Base-by-base conservation (phyloP, 2,797 vertebrate genomes). In the Pangasius mekongensis region DNA sequence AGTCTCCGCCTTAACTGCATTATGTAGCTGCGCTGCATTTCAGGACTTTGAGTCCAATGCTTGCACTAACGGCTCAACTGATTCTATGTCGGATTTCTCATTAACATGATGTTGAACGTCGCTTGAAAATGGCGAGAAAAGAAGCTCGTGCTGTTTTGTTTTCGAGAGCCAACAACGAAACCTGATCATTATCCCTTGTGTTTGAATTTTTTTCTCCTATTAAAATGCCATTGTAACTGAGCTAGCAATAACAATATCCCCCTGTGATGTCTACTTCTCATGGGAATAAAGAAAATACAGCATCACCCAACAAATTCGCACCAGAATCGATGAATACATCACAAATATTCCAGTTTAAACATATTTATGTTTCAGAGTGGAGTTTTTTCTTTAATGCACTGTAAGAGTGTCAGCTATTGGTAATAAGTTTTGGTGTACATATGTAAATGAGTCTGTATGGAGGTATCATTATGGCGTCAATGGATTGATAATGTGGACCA, bases 281-380 rank as follows among this genome's bases (percentile, higher is more conserved):
- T 27, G 22, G 60, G 60, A 62, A 62, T 62, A 62, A 62, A 66
- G 62, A 30, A 66, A 66, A 66, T 66, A n/a, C 64, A 66, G n/a
- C 7, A 62, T 62, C 60, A 62, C 27, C 7, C 27, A 66, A 27
- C 11, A n/a, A n/a, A 66, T 30, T 5, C n/a, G 27, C 60, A 62
- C 24, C 62, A 64, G 27, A 64, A 64, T 64, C 10, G 5, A n/a
- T 64, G 20, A 60, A 60, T 22, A 60, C 1, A 60, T 60, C 5
- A 22, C 5, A 22, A 62, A 62, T 11, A 62, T 10, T 22, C 22
- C 20, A 22, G 6, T 60, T 6, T 60, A 60, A 60, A 22, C 20
- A 24, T 66, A 66, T 89, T 88, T 83, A 27, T 3, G 39, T 89
- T 81, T 88, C 87, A 66, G 27, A 2, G 62, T 66, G 0, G 58